These are phyloP conservation scores for Agrochola litura DNA, from an alignment of 2,888 invertebrate genomes.

Conservation along the genomic window DNA sequence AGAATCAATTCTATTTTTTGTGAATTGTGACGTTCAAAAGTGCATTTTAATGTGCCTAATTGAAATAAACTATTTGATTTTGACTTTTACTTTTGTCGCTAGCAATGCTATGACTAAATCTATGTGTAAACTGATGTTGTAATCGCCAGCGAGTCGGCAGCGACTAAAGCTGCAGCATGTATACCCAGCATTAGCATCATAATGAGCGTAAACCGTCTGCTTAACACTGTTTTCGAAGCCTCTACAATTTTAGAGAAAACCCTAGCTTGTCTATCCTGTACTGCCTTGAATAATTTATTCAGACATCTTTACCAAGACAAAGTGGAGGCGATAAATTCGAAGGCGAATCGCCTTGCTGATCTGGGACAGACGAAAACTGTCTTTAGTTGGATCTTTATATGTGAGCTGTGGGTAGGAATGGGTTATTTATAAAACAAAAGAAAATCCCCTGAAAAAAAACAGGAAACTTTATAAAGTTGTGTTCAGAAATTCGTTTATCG, in stretches of 20 bases:
- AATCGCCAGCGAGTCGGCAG: too few relatives aligned
- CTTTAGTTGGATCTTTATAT: background rate
- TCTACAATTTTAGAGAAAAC: background rate
- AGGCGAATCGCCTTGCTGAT: conserved; percentile 33
- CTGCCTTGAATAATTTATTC: conserved; percentile 37
- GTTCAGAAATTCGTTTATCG: background rate
- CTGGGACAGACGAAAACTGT: background rate
- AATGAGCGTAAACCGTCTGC: too few relatives aligned
- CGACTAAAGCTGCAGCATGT: too few relatives aligned
- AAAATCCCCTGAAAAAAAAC: background rate
- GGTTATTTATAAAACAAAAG: background rate
- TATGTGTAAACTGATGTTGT: too few relatives aligned
- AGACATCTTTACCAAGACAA: conserved; percentile 16
- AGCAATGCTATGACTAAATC: too few relatives aligned
- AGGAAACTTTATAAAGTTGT: background rate
- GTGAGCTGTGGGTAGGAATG: background rate
- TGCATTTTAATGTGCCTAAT: too few relatives aligned
- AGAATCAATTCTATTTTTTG: too few relatives aligned
- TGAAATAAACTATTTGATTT: too few relatives aligned
- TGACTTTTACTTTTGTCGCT: too few relatives aligned
- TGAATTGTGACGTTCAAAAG: too few relatives aligned
- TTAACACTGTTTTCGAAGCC: too few relatives aligned
- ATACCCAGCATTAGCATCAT: too few relatives aligned
- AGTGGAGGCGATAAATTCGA: conserved; percentile 24
- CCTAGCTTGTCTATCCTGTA: background rate